Base-by-base conservation (phyloP, 1,140 invertebrate species). In the Calephelis virginiensis region DNA sequence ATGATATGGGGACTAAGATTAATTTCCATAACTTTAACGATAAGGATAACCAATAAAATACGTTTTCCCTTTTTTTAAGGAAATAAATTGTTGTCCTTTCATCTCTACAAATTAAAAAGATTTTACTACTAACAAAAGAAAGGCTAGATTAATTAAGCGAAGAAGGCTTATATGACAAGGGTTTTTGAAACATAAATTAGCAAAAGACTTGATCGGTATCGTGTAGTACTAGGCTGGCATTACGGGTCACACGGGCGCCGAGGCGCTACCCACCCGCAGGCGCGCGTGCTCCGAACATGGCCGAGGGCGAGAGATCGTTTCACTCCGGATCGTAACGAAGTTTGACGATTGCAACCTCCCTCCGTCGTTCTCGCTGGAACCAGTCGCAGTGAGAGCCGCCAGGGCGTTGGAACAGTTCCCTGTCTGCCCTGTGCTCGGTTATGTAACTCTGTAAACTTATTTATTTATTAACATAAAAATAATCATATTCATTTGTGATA, bases 361-460 rank as follows among this genome's bases (percentile, higher is more conserved):
- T 83, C 80, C 78, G 81, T 79, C 80, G 85, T 85, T 82, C 86
- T 82, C 81, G 86, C 81, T 76, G 82, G 81, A 73, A 73, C 78
- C 86, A 91, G 89, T 89, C 89, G 85, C 83, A 86, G 85, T 83
- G 84, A 81, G 78, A 78, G 80, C 85, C 85, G 82, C 83, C 81
- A 69, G 84, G 85, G 85, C 85, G 86, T 85, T 83, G 83, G 83
- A 82, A 74, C 78, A 82, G 78, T 81, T 82, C 80, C 77, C 70
- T 78, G 81, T 78, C 79, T 80, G 75, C 75, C 72, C 74, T 71
- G 79, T 84, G 83, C 75, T 83, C 77, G 86, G 81, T 91, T 91
- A 91, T 91, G 85, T 91, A 91, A 91, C 83, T 86, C 75, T 83
- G 83, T 84, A 87, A 89, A 90, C 84, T 88, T 89, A 87, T 89